Conservation (phyloP, 2,888 invertebrate species). For the Cantharis flavilabris region DNA sequence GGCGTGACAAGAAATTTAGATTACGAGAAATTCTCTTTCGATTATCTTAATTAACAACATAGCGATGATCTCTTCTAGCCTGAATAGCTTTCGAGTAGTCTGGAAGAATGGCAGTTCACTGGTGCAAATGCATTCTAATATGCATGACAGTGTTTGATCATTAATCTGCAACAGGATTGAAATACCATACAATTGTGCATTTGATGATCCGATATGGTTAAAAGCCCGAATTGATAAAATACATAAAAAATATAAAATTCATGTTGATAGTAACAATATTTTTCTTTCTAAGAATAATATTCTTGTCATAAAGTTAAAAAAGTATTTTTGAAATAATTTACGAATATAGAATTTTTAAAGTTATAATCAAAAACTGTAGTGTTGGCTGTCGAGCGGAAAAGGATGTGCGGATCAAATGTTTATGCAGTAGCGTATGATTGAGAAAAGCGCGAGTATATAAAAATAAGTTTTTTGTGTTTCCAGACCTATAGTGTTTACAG, state of each 20-base stretch:
- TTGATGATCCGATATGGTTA: not conserved
- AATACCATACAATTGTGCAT: too few species aligned
- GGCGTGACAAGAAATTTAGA: not conserved
- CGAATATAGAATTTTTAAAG: not conserved
- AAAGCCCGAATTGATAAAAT: not conserved
- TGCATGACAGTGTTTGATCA: not conserved
- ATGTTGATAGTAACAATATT: not conserved
- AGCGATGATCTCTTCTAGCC: not conserved
- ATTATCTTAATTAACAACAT: not conserved
- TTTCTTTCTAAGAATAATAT: not conserved
- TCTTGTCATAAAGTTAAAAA: not conserved
- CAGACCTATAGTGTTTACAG: not conserved
- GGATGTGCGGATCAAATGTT: not conserved
- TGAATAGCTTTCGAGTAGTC: not conserved
- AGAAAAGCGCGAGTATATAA: not conserved
- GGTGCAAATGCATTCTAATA: not conserved
- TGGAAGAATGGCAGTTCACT: not conserved
- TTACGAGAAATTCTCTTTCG: not conserved
- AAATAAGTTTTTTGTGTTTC: not conserved
- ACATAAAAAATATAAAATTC: not conserved
- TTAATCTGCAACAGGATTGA: not conserved
- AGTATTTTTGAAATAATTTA: not conserved
- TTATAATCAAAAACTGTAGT: not conserved
- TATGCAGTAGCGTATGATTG: not conserved
- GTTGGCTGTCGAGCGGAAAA: not conserved